Evolutionary conservation across 2,797 vertebrate species (phyloP).

Genomic region (Xiphorhynchus erythropygius): DNA sequence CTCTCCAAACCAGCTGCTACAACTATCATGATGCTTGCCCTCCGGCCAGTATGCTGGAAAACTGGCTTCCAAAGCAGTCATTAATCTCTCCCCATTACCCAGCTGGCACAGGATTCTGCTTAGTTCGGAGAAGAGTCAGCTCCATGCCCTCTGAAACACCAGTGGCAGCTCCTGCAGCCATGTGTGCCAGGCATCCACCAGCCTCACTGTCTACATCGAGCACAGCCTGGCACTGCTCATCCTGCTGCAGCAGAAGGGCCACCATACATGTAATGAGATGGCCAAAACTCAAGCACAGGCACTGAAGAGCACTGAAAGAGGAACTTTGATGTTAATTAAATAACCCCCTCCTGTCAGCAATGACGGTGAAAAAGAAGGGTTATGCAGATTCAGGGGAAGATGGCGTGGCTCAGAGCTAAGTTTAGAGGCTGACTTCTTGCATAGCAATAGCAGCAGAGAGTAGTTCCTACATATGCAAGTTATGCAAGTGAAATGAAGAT

Average conservation of each 20-base stretch:
- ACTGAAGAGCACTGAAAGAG: neutral
- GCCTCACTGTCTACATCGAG: rapidly evolving
- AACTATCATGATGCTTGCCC: conserved; percentile 41
- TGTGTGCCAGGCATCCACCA: rapidly evolving
- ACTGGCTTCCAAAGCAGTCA: conserved; percentile 46
- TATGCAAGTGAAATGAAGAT: conserved; percentile 35
- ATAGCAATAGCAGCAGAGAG: neutral
- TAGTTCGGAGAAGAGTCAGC: neutral
- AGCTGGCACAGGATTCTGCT: conserved; percentile 52
- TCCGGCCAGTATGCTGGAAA: conserved; percentile 47
- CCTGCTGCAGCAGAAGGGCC: neutral
- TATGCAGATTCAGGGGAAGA: neutral
- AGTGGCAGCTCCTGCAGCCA: neutral
- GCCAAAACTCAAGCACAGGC: neutral
- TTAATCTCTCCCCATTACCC: conserved; percentile 39
- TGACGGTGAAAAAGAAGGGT: neutral
- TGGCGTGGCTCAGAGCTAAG: neutral
- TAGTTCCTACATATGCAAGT: neutral
- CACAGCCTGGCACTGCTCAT: neutral
- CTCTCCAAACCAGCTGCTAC: conserved; percentile 50
- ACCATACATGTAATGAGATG: rapidly evolving
- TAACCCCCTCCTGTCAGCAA: neutral
- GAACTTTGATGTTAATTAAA: neutral
- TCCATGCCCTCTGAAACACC: neutral
- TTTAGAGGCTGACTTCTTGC: conserved; percentile 35